Conservation (phyloP, 2,113 vertebrate species). For the human region DNA sequence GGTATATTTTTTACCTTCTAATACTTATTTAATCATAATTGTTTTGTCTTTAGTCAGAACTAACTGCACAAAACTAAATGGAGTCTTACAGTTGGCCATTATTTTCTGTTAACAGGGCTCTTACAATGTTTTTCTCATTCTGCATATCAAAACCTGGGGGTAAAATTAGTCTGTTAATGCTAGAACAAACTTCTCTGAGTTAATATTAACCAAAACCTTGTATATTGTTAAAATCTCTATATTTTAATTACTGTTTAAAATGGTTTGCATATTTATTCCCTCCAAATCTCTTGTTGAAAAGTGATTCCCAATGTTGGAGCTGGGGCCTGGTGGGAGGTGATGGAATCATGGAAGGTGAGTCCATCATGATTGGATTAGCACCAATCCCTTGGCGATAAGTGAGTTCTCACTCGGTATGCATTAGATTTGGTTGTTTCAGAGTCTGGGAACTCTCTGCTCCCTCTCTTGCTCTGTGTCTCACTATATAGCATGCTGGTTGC, state of each 20-base stretch:
- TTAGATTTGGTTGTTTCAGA: too few relatives aligned
- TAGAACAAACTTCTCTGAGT: background rate
- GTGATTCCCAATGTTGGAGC: too few relatives aligned
- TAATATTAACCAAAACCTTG: background rate
- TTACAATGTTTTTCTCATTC: background rate
- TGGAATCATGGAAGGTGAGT: too few relatives aligned
- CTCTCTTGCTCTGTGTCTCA: too few relatives aligned
- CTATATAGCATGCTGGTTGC: too few relatives aligned
- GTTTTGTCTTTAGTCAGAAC: background rate
- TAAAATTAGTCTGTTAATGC: background rate
- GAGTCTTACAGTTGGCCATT: background rate
- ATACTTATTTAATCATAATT: background rate
- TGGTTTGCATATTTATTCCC: too few relatives aligned
- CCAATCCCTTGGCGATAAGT: too few relatives aligned
- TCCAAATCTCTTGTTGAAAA: too few relatives aligned
- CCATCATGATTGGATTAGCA: too few relatives aligned
- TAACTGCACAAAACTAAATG: background rate
- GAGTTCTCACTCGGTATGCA: too few relatives aligned
- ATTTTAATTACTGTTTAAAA: background rate
- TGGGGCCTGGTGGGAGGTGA: too few relatives aligned
- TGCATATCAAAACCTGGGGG: background rate
- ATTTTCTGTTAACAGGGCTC: background rate
- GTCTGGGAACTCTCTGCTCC: too few relatives aligned
- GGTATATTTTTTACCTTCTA: background rate
- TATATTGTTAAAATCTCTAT: background rate